These are phyloP conservation scores for Gordius sp. DNA, from an alignment of 2,888 invertebrate genomes.

Conservation along the genomic window DNA sequence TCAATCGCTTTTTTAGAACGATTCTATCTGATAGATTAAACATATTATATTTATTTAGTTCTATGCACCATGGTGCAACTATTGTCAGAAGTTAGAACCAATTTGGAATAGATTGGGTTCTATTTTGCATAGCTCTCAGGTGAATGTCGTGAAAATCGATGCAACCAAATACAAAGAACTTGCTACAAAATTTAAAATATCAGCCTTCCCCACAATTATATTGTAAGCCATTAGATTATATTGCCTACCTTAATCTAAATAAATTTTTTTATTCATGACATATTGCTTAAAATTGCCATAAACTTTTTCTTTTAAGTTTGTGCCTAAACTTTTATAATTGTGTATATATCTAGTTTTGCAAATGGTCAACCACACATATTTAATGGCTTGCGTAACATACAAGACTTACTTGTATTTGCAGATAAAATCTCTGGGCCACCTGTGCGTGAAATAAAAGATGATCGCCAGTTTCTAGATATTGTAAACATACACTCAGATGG, in stretches of 20 bases:
- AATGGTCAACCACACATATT: not conserved
- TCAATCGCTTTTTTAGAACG: not conserved
- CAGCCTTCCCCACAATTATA: slow-evolving; percentile 9
- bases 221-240: no score
- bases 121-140: not conserved
- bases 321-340: slow-evolving; percentile 2
- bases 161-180: not conserved
- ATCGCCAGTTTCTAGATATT: not conserved
- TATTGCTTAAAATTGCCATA: no score
- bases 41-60: not conserved
- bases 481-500: not conserved
- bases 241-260: no score
- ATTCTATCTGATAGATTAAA: no score
- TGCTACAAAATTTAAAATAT: slow-evolving; percentile 1
- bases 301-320: not conserved
- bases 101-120: not conserved
- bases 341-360: slow-evolving; percentile 2
- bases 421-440: not conserved
- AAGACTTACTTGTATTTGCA: not conserved
- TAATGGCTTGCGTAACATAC: not conserved
- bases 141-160: slow-evolving; percentile 6
- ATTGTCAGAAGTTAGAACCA: slow-evolving; percentile 2
- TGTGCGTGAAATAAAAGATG: not conserved
- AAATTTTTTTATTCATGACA: no score
- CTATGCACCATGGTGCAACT: slow-evolving; percentile 4